Evolutionary conservation across 2,113 vertebrate genomes (phyloP).

Genomic region (Saimiri boliviensis): DNA sequence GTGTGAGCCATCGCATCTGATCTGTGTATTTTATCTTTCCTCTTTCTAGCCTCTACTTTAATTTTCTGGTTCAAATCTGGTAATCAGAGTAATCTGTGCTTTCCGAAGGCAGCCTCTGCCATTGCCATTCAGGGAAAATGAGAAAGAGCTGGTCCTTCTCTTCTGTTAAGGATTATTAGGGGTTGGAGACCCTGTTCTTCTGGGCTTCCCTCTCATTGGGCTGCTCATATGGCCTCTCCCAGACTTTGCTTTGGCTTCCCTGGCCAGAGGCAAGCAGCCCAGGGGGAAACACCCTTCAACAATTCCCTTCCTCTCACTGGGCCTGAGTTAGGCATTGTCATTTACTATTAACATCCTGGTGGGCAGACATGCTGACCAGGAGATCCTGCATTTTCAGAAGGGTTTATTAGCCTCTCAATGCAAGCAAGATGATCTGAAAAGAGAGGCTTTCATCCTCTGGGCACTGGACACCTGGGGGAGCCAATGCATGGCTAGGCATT

Average conservation of each 20-base stretch:
- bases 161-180: not conserved
- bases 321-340: not conserved
- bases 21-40: not conserved
- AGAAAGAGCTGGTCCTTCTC: not conserved
- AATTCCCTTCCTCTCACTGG: not conserved
- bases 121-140: too few relatives aligned
- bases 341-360: not conserved
- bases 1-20: too few relatives aligned
- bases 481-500: too few relatives aligned
- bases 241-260: not conserved
- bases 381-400: not conserved
- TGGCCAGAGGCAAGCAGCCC: not conserved
- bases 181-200: not conserved
- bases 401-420: not conserved
- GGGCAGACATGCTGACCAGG: not conserved
- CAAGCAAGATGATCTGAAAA: not conserved
- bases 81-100: not conserved
- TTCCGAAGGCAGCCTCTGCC: not conserved
- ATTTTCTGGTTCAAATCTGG: not conserved
- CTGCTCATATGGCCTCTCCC: not conserved
- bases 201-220: accelerated
- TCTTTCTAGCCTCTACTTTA: not conserved
- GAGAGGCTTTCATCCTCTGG: not conserved
- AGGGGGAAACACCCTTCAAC: not conserved
- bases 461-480: too few relatives aligned